Conservation (phyloP, 1,140 invertebrate species). For the Drosophila grimshawi region DNA sequence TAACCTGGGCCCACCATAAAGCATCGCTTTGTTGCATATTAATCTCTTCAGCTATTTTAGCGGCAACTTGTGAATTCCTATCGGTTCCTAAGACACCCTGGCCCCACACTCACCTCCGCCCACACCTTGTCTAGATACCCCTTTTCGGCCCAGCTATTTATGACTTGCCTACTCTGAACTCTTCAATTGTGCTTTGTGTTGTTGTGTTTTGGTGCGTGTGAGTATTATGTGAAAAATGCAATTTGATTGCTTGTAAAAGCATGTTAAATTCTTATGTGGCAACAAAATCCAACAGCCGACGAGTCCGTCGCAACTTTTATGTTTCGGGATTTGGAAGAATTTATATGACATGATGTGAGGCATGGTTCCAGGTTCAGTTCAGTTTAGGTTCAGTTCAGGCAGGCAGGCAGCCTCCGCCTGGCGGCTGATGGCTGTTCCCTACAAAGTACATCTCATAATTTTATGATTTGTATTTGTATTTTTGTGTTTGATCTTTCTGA, state of each 20-base stretch:
- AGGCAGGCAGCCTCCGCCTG: neutral
- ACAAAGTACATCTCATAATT: slow-evolving; percentile 24
- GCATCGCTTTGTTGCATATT: slow-evolving; percentile 45
- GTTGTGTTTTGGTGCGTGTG: slow-evolving; percentile 5
- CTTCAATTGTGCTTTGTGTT: slow-evolving; percentile 27
- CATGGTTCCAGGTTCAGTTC: slow-evolving; percentile 49
- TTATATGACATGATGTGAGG: slow-evolving; percentile 62
- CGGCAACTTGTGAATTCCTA: slow-evolving; percentile 64
- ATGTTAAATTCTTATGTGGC: slow-evolving; percentile 74
- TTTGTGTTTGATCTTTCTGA: slow-evolving; percentile 44
- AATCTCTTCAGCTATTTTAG: slow-evolving; percentile 62
- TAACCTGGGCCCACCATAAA: slow-evolving; percentile 21
- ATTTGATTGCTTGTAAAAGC: slow-evolving; percentile 83
- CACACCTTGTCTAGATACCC: no score
- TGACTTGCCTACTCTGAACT: slow-evolving; percentile 46
- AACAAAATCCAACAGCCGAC: slow-evolving; percentile 34
- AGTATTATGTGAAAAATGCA: slow-evolving; percentile 79
- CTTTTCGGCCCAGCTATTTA: slow-evolving; percentile 61
- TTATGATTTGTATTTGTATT: slow-evolving; percentile 44
- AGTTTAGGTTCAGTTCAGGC: slow-evolving; percentile 26
- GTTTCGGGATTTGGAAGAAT: slow-evolving; percentile 70
- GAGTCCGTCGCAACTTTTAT: slow-evolving; percentile 57
- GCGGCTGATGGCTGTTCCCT: neutral
- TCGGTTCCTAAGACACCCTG: slow-evolving; percentile 9
- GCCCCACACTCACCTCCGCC: no score